These are phyloP conservation scores for Corvus moneduloides DNA, from an alignment of 2,113 vertebrate species.

Conservation along the genomic window DNA sequence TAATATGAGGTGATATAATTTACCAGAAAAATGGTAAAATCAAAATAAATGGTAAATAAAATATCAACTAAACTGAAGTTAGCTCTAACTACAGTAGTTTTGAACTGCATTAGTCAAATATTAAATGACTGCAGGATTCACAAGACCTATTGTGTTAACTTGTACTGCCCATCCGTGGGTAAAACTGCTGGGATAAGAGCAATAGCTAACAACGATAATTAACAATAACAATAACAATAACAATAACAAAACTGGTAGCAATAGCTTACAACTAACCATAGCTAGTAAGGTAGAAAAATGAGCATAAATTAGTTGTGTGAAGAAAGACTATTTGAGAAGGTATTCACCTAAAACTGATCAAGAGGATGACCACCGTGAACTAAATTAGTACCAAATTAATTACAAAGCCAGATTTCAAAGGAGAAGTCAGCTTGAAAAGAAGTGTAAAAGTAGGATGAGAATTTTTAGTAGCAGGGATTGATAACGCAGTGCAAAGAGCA, in stretches of 20 bases:
- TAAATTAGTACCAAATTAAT: not conserved
- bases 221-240: not conserved
- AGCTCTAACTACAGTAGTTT: not conserved
- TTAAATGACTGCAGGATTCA: not conserved
- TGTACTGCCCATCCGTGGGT: not conserved
- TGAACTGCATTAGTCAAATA: not conserved
- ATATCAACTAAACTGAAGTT: not conserved
- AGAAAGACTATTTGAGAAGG: not conserved
- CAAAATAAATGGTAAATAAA: not conserved
- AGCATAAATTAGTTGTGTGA: not conserved
- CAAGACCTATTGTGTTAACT: not conserved
- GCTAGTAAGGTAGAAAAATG: not conserved
- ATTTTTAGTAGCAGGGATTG: not conserved
- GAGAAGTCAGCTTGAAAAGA: not conserved
- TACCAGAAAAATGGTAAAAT: not conserved
- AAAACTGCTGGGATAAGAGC: not conserved
- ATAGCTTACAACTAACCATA: not conserved
- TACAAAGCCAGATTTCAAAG: not conserved
- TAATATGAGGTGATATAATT: not conserved
- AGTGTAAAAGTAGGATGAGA: not conserved
- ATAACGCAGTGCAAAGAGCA: not conserved
- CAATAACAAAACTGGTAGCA: not conserved
- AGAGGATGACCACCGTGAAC: not conserved
- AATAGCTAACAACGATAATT: not conserved
- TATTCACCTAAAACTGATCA: not conserved